Conservation (phyloP, 2,888 invertebrate species). For the Athalia cordata region DNA sequence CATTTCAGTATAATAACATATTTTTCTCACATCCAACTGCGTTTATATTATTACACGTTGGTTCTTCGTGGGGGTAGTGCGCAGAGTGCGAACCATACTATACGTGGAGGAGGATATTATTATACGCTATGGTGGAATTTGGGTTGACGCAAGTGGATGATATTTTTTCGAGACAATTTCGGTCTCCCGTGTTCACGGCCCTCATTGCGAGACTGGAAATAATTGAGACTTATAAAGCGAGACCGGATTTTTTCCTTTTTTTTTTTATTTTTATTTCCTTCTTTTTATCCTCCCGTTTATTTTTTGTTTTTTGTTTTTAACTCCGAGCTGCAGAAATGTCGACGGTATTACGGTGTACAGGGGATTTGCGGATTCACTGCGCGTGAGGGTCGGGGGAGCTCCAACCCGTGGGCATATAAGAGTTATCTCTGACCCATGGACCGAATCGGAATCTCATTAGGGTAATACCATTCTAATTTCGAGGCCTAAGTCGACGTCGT, state of each 20-base stretch:
- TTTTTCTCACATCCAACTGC: too few species aligned
- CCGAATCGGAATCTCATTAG: slow-evolving; percentile 39
- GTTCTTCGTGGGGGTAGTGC: too few species aligned
- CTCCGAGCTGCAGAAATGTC: neutral
- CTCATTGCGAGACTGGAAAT: slow-evolving; percentile 36
- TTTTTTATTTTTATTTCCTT: neutral
- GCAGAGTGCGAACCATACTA: neutral
- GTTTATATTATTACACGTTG: too few species aligned
- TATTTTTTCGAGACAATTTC: slow-evolving; percentile 30
- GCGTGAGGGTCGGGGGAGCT: neutral
- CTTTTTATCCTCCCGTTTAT: neutral
- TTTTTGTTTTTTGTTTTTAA: neutral
- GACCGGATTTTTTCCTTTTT: neutral
- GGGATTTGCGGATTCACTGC: neutral
- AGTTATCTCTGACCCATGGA: slow-evolving; percentile 26
- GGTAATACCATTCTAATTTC: slow-evolving; percentile 48
- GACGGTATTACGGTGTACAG: neutral
- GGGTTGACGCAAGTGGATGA: slow-evolving; percentile 32
- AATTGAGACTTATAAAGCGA: slow-evolving; percentile 35
- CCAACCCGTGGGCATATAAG: neutral
- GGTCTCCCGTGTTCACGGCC: slow-evolving; percentile 15
- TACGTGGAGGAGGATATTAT: neutral
- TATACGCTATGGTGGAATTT: slow-evolving; percentile 1
- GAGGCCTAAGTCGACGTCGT: slow-evolving; percentile 34
- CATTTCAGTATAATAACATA: too few species aligned